Base-by-base conservation (phyloP, 2,888 invertebrate species). In the Andrena flavipes region DNA sequence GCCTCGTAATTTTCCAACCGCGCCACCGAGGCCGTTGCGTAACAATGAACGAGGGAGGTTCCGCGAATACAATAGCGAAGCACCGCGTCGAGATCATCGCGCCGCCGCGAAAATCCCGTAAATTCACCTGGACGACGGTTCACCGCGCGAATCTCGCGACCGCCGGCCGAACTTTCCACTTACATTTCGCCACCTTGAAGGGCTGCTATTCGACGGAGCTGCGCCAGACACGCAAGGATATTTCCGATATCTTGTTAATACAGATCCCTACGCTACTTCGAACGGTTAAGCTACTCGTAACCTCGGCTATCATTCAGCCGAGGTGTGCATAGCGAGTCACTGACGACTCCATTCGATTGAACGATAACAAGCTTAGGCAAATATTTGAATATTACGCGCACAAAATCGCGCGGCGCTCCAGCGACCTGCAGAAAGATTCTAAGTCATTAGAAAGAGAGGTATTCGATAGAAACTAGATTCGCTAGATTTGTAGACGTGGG, bases 1-100 rank as follows among this genome's bases (percentile, higher is more conserved):
- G 72, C 71, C 82, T 87, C 84, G 85, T 88, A 88, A 88, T 88
- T 88, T 87, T 88, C 84, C 85, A 84, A 79, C 78, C 84, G 82
- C 80, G 79, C 70, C 82, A 72, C 80, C 82, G 56, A 75, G 80
- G 80, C 76, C 74, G 76, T 75, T 65, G 63, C 64, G 80, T 84
- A 88, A 88, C 87, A 88, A 88, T 87, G 79, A 82, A 82, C 82
- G 80, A 67, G 77, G 77, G 84, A 74, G 70, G 79, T 77, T 70
- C 76, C 68, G 62, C 69, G 86, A 80, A 68, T 54, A 88, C 88
- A 87, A 88, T 87, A 76, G 82, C 72, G 76, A 62, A 20, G 26
- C 76, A 76, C 62, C 77, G 82, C 72, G 63, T 72, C 64, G 76
- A 84, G 83, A 87, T 88, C 85, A 83, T 87, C 75, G 80, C 70